Evolutionary conservation across 2,797 vertebrate genomes (phyloP).

Genomic region (Petrocephalus schoutedeni): DNA sequence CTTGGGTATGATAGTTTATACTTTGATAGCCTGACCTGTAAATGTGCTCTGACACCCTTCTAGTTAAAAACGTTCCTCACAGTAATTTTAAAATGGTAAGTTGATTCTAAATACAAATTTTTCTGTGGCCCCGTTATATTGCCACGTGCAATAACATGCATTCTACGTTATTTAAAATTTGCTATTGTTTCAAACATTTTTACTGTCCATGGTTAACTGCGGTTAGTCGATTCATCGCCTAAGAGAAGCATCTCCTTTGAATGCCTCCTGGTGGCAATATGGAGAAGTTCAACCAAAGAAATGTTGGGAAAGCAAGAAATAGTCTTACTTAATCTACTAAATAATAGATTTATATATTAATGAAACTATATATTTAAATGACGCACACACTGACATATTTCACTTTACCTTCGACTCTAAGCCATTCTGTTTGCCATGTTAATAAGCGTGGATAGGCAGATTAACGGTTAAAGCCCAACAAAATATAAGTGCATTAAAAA

Average conservation of each 20-base stretch:
- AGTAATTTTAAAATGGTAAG: background rate
- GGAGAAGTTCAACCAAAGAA: background rate
- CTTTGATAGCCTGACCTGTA: background rate
- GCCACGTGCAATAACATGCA: too few species aligned
- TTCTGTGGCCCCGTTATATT: background rate
- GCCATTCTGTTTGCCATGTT: background rate
- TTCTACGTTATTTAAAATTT: background rate
- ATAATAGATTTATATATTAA: background rate
- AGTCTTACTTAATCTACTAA: background rate
- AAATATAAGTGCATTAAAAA: background rate
- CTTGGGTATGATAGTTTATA: background rate
- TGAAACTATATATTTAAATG: background rate
- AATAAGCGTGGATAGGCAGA: background rate
- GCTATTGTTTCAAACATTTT: background rate
- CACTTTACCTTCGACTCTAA: background rate
- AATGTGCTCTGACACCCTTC: background rate
- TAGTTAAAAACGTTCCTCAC: background rate
- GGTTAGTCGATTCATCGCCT: background rate
- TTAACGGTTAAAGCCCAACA: background rate
- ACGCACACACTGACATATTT: too few species aligned
- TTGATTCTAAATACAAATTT: background rate
- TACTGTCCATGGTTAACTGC: background rate
- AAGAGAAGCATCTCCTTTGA: background rate
- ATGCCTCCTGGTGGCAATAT: constrained; percentile 6
- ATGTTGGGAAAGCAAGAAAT: background rate